phyloP scores from a whole-genome alignment of 2,113 vertebrate species.

The Ploceus nigricollis region DNA sequence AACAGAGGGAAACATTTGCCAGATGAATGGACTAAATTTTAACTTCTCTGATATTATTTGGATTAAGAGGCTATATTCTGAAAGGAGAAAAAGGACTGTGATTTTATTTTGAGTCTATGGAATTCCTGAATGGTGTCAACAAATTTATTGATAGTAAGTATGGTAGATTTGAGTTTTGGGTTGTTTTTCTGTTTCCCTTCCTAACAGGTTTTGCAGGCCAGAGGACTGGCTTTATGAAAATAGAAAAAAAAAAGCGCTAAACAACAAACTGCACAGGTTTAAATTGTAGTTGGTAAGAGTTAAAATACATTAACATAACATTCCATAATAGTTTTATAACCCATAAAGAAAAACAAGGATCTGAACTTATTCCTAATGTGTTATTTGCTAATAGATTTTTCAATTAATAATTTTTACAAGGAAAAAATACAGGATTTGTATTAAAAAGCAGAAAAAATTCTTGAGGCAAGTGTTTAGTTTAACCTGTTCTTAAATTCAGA shows the following conservation, averaged over 20 bases:
- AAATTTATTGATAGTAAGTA: conserved; percentile 63
- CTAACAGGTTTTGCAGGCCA: conserved; percentile 53
- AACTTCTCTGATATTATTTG: conserved; percentile 77
- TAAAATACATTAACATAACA: not conserved
- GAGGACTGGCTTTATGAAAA: not conserved
- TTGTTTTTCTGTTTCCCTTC: conserved; percentile 33
- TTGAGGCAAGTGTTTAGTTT: not conserved
- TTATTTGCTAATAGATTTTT: not conserved
- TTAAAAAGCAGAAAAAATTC: not conserved
- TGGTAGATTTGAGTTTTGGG: conserved; percentile 60
- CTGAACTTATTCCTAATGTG: not conserved
- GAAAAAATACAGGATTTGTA: not conserved
- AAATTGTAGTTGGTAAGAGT: not conserved
- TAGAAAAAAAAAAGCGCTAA: not conserved
- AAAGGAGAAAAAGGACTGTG: conserved; percentile 88
- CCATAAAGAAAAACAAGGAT: not conserved
- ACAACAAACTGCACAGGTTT: not conserved
- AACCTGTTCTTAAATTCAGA: not conserved
- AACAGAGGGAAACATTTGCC: conserved; percentile 61
- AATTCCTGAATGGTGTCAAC: conserved; percentile 62
- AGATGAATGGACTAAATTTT: conserved; percentile 78
- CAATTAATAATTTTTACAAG: not conserved
- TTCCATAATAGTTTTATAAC: not conserved
- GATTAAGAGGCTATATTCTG: conserved; percentile 78
- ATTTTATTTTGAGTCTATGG: conserved; percentile 87